Evolutionary conservation across 1,140 invertebrate genomes (phyloP), one percentile per base, ranked within the genome.

Genomic region (Pachypeltis micranthus): DNA sequence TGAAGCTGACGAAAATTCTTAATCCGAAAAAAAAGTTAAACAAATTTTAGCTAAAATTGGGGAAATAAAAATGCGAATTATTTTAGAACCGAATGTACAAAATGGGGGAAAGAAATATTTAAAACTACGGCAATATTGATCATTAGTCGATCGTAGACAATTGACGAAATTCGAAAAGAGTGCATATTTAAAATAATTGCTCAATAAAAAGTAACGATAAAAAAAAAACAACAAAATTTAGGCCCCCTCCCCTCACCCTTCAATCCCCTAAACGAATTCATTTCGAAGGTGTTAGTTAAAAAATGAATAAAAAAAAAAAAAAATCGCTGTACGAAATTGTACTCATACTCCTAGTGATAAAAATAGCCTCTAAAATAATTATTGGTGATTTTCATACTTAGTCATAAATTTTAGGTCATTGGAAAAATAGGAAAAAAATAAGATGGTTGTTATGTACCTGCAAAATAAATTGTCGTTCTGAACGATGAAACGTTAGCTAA

Each of bases 301-400:
- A n/a, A 21, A 59, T 24, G n/a, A 28, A 10, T 59, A 59, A 28
- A 28, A 1, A 21, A 21, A 21, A 59, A 51, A 51, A 51, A 10
- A 51, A 51, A 51, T 39, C 47, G 47, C 23, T 4, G 47, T 51
- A 51, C 47, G 47, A 51, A 21, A 51, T 51, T 51, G 47, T 51
- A 51, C 47, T 51, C 47, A 29, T 27, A 26, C 29, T 31, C 31
- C 31, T 57, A 58, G 62, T 57, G 62, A 63, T 58, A 61, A 59
- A 59, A 61, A 51, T 51, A 51, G 47, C 21, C 4, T 51, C 47
- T 39, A 39, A 39, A 51, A 16, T 44, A 29, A n/a, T n/a, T 63
- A 54, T 47, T 63, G 51, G 62, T 63, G 62, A 63, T 63, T 29
- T 57, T 63, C 62, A 56, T 63, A 63, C 24, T 63, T 63, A 63